Base-by-base conservation (phyloP, 2,113 vertebrate species). In the Sinocyclocheilus anophthalmus region DNA sequence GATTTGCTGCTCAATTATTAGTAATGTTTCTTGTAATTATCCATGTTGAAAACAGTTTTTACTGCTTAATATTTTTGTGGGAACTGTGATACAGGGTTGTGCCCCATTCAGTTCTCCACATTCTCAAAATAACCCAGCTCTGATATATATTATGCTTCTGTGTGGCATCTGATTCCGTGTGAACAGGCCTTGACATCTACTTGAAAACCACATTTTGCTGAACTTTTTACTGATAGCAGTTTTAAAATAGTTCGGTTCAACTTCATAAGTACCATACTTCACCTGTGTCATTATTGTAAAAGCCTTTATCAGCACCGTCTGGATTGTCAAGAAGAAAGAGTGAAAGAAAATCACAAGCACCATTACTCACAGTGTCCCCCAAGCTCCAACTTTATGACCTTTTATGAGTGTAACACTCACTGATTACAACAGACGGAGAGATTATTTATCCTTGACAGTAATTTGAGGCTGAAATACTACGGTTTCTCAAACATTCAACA, bases 391-490 rank as follows among this genome's bases (percentile, higher is more conserved):
- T 45, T 45, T 84, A 76, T 84, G 72, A 75, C 37, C 59, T 63
- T 81, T 81, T 63, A 65, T 65, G 37, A 81, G 57, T 45, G 37
- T 33, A 81, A 65, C 39, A 18, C 13, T 81, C 37, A 0, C 39
- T 65, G 14, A 61, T 65, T 65, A 24, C 39, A 20, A 14, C 11
- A 48, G 39, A 65, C n/a, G 5, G 63, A 24, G n/a, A 65, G 22
- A 26, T 65, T 65, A 65, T 61, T 59, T 59, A 59, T 42, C 33
- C 39, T 65, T 67, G 79, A 67, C 39, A 48, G 39, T 81, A 65
- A 81, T 81, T 81, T 48, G 59, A 48, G n/a, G 7, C 78, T 81
- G 77, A 81, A 81, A 63, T 65, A 81, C 78, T 63, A 48, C 3
- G 42, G 72, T 76, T 76, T 50, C 42, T 63, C 57, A 76, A 61